These are phyloP conservation scores for Girardinus metallicus DNA, from an alignment of 2,797 vertebrate genomes.

Conservation along the genomic window DNA sequence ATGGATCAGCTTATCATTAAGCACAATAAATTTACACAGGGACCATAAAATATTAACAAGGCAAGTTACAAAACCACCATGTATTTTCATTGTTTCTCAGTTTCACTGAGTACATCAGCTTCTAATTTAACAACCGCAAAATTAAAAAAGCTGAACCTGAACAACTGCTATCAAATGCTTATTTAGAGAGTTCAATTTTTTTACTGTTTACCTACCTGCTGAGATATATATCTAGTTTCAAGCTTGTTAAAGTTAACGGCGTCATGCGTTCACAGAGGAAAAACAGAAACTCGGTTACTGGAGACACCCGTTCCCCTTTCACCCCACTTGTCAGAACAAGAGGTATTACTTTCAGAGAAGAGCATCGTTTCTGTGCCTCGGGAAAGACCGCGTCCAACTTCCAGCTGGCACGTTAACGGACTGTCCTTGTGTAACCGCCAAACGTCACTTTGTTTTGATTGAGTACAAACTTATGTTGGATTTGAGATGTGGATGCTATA, in stretches of 20 bases:
- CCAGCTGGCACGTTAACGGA: not conserved
- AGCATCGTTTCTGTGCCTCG: not conserved
- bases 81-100: conserved; percentile 1
- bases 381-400: not conserved
- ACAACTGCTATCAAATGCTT: not conserved
- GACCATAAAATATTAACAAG: conserved; percentile 19
- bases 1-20: conserved; percentile 7
- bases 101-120: not conserved
- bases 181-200: not conserved
- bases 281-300: conserved; percentile 13
- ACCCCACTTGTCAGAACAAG: conserved; percentile 21
- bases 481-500: not conserved
- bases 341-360: conserved; percentile 31
- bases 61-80: not conserved
- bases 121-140: not conserved
- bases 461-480: not conserved
- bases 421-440: no score
- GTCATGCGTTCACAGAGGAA: not conserved
- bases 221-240: conserved; percentile 1
- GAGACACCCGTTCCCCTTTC: conserved; percentile 37
- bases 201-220: not conserved
- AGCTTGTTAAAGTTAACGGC: conserved; percentile 51
- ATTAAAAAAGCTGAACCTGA: not conserved
- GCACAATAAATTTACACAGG: conserved; percentile 5
- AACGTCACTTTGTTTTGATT: not conserved